Evolutionary conservation across 2,113 vertebrate genomes (phyloP).

Genomic region (Ovis canadensis): DNA sequence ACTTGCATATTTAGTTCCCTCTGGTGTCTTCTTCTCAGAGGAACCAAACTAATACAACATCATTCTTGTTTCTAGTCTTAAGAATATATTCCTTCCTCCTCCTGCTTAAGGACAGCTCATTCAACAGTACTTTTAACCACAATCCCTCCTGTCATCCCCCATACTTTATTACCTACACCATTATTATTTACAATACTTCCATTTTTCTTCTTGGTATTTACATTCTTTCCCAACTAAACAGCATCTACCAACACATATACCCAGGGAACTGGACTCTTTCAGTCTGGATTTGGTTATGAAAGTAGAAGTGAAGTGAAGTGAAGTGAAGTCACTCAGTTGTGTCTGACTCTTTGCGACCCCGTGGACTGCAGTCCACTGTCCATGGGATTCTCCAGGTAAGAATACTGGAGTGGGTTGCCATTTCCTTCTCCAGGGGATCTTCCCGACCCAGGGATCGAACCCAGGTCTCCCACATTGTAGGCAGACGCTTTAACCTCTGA

Average conservation of each 20-base stretch:
- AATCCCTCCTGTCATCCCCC: neutral
- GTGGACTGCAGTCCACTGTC: too few species aligned
- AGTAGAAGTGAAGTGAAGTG: neutral
- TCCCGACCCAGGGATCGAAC: fast-evolving
- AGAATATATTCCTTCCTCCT: neutral
- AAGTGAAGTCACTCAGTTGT: too few species aligned
- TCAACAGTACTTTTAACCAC: neutral
- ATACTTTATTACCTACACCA: neutral
- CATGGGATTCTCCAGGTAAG: too few species aligned
- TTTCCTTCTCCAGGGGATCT: too few species aligned
- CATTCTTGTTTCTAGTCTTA: neutral
- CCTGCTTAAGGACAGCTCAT: neutral
- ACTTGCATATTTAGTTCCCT: neutral
- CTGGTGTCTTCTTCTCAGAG: neutral
- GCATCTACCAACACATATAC: neutral
- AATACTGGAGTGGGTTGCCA: too few species aligned
- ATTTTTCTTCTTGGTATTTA: neutral
- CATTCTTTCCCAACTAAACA: neutral
- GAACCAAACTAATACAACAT: neutral
- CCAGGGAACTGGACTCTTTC: neutral
- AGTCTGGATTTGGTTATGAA: neutral
- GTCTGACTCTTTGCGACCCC: too few species aligned
- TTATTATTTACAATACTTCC: neutral
- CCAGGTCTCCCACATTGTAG: too few species aligned
- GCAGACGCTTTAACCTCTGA: too few species aligned